phyloP scores from a whole-genome alignment of 2,113 vertebrate species.

The Platichthys stellatus region DNA sequence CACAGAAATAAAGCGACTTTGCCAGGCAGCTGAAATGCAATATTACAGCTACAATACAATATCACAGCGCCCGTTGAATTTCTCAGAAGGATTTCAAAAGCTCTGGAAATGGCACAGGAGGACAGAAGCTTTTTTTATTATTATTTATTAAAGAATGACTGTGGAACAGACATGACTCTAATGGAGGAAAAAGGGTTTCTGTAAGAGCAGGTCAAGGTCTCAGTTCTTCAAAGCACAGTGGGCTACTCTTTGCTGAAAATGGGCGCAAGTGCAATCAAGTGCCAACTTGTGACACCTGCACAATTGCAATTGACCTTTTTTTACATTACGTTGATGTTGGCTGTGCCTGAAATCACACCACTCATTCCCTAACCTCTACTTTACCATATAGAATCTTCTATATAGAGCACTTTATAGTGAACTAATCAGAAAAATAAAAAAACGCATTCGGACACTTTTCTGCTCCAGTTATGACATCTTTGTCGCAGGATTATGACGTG shows the following conservation, averaged over 20 bases:
- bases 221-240: not conserved
- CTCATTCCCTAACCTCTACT: too few relatives aligned
- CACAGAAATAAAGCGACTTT: constrained; percentile 49
- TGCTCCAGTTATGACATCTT: too few relatives aligned
- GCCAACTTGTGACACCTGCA: not conserved
- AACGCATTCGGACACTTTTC: too few relatives aligned
- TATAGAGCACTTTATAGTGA: not conserved
- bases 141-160: not conserved
- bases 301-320: not conserved
- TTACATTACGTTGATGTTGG: not conserved
- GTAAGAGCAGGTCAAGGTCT: constrained; percentile 11
- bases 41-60: constrained; percentile 12
- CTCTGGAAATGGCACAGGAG: constrained; percentile 5
- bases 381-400: too few relatives aligned
- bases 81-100: constrained; percentile 27
- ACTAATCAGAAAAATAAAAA: too few relatives aligned
- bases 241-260: not conserved
- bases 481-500: too few relatives aligned
- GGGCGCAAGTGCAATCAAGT: not conserved
- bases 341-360: too few relatives aligned
- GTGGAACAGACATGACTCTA: not conserved
- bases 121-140: not conserved
- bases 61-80: constrained; percentile 21
- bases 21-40: constrained; percentile 39
- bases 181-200: not conserved